Conservation (phyloP, 2,888 invertebrate genomes). For the Acutogordius australiensis region DNA sequence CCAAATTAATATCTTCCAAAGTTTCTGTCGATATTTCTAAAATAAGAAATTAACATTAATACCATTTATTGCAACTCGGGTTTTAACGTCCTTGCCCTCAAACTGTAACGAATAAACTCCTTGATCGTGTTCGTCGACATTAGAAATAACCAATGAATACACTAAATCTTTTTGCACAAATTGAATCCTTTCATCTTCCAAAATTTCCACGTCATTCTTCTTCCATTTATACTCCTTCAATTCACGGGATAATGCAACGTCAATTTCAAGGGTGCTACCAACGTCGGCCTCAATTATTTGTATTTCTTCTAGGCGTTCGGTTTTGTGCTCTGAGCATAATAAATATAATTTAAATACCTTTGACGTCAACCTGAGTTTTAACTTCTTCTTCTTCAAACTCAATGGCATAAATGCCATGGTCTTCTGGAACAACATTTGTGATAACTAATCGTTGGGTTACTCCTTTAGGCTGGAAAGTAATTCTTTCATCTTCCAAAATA, state of each 20-base stretch:
- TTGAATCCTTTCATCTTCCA: background rate
- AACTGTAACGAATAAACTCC: background rate
- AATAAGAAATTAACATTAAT: background rate
- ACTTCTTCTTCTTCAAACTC: too few relatives aligned
- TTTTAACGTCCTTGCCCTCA: background rate
- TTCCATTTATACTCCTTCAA: background rate
- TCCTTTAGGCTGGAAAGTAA: too few relatives aligned
- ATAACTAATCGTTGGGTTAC: too few relatives aligned
- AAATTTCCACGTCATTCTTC: background rate
- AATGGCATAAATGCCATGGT: too few relatives aligned
- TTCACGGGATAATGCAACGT: background rate
- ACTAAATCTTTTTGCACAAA: background rate
- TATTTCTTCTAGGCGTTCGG: background rate
- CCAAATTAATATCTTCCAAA: background rate
- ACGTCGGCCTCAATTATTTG: background rate
- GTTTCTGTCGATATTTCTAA: background rate
- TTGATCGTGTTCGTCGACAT: background rate
- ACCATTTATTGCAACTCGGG: background rate
- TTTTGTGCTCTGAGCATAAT: background rate
- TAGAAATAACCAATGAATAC: background rate
- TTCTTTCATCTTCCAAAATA: too few relatives aligned
- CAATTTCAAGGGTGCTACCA: background rate
- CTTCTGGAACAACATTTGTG: too few relatives aligned
- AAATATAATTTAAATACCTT: background rate
- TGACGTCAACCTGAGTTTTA: too few relatives aligned